Evolutionary conservation across 1,140 invertebrate species (phyloP).

Genomic region (Pseudomyrmex sp.): DNA sequence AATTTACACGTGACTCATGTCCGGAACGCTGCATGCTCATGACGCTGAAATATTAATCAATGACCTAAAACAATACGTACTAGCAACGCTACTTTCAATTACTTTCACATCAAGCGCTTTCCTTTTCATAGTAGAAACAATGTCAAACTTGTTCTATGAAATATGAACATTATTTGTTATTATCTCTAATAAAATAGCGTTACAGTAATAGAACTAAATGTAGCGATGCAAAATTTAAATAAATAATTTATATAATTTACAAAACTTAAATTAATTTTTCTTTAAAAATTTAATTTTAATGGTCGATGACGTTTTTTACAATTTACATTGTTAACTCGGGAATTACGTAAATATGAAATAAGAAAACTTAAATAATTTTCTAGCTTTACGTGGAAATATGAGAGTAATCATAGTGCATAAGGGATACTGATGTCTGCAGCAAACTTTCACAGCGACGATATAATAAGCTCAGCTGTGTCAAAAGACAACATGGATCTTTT

Average conservation of each 20-base stretch:
- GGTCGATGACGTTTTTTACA: background rate
- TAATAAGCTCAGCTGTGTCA: constrained; percentile 23
- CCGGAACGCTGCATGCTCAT: background rate
- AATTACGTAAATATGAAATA: background rate
- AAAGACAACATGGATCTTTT: constrained; percentile 19
- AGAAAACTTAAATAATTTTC: background rate
- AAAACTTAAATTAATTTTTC: background rate
- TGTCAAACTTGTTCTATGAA: constrained; percentile 9
- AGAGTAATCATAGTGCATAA: constrained; percentile 16
- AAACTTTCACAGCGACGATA: constrained; percentile 11
- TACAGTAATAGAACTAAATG: background rate
- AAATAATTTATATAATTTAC: background rate
- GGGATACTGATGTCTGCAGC: background rate
- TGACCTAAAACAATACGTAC: constrained; percentile 39
- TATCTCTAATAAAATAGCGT: constrained; percentile 17
- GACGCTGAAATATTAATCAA: constrained; percentile 33
- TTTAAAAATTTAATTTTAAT: background rate
- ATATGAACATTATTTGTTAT: background rate
- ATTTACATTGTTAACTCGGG: constrained; percentile 14
- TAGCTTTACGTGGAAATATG: constrained; percentile 1
- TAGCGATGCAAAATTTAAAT: background rate
- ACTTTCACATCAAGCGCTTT: constrained; percentile 50
- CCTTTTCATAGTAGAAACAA: constrained; percentile 45
- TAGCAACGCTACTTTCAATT: constrained; percentile 43
- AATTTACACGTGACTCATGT: constrained; percentile 9